Percentiles rank a stretch among this genome's conserved stretches.
phyloP scores from a whole-genome alignment of 2,888 invertebrate genomes.

The Clistopyga incitator region DNA sequence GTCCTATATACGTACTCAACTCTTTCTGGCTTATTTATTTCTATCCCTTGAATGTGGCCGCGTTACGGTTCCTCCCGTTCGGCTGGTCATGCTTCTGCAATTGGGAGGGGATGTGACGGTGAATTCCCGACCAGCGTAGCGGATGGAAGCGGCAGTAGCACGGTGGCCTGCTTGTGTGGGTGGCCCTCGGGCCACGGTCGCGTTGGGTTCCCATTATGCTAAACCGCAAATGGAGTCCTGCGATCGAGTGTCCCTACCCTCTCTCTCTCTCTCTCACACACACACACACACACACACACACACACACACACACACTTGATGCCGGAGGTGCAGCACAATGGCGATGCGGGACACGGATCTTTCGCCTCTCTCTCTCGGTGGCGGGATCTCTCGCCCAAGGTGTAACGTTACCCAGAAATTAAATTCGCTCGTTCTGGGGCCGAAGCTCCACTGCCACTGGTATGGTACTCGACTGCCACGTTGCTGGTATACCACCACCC shows the following conservation, averaged over 20 bases:
- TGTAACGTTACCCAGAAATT: constrained; percentile 84
- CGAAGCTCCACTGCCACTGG: constrained; percentile 60
- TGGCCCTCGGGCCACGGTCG: constrained; percentile 76
- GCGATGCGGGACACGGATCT: constrained; percentile 60
- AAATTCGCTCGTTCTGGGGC: constrained; percentile 78
- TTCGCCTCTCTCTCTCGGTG: constrained; percentile 46
- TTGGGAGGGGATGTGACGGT: constrained; percentile 57
- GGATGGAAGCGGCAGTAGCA: constrained; percentile 53
- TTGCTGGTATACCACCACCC: constrained; percentile 49
- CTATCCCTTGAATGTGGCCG: constrained; percentile 70
- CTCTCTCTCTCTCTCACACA: constrained; percentile 47
- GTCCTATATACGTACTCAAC: constrained; percentile 34
- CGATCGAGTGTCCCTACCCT: constrained; percentile 83
- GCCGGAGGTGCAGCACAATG: constrained; percentile 79
- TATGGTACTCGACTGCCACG: constrained; percentile 44
- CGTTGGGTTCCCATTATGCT: constrained; percentile 84
- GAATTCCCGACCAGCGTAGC: constrained; percentile 61
- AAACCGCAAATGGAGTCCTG: constrained; percentile 84
- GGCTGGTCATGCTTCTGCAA: constrained; percentile 29
- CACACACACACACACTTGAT: constrained; percentile 3
- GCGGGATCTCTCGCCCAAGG: constrained; percentile 77
- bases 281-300: background rate
- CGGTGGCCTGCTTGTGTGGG: constrained; percentile 59
- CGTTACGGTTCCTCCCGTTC: constrained; percentile 60
- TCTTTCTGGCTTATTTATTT: constrained; percentile 73